Evolutionary conservation across 1,140 invertebrate species (phyloP), one percentile per base, ranked within the genome.

Genomic region (Macrobrachium rosenbergii): DNA sequence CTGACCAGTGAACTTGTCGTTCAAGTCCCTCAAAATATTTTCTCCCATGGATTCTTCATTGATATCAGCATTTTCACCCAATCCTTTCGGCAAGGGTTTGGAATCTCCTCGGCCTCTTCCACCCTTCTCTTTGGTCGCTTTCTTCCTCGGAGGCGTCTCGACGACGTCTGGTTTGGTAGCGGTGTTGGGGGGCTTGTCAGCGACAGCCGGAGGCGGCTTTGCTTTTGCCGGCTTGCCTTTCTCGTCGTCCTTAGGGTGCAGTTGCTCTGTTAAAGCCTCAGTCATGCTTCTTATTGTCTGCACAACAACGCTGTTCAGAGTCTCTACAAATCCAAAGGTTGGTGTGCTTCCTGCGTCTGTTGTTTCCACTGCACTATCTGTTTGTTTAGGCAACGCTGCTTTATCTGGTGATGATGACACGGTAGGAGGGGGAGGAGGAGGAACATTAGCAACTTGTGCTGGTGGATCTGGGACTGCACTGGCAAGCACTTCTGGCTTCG

Each of bases 51-150:
- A 88, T 58, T 79, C 83, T 58, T 77, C 76, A 72, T 89, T 83
- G 79, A 89, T 86, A 76, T 88, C 87, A 10, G 89, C 89, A 89
- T 89, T 89, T 67, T 88, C 89, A 67, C 89, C 89, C 45, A 89
- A 67, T 16, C 89, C 89, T 73, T 88, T 88, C 52, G 83, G 82
- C 64, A 81, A 16, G 23, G 84, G 69, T 43, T 87, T 87, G 62
- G 84, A 52, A 37, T 87, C 84, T 23, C 84, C 67, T 64, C 84
- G 23, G n/a, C 78, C 62, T 17, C 64, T 67, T 3, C 28, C n/a
- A 17, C 58, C 75, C 23, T 83, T 72, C 23, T 59, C 63, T 60
- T 45, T n/a, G 6, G 43, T 60, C 19, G 14, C 58, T 60, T 83
- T 83, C 72, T 83, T 83, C 52, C 75, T 83, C 5, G 52, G 19